Conservation (phyloP, 1,140 invertebrate species). For the Saxidomus purpurata region DNA sequence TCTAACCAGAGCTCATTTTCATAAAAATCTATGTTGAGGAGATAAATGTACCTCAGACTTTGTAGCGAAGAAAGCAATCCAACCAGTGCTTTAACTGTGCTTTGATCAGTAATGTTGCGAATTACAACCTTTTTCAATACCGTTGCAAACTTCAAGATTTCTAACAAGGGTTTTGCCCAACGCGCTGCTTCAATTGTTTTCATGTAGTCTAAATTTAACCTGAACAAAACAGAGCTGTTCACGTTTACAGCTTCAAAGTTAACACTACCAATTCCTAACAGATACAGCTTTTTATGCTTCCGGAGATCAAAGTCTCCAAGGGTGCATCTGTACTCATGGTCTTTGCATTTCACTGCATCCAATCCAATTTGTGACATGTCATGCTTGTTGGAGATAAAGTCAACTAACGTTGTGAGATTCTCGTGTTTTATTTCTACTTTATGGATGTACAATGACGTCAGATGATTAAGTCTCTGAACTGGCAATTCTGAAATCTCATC, state of each 20-base stretch:
- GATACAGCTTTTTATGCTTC: neutral
- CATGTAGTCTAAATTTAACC: neutral
- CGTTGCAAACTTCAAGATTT: neutral
- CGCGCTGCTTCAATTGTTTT: neutral
- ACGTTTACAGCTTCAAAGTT: neutral
- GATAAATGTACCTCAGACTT: neutral
- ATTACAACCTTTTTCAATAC: constrained; percentile 5
- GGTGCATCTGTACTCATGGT: neutral
- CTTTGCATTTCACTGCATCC: neutral
- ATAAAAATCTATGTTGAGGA: neutral
- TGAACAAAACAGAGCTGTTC: neutral
- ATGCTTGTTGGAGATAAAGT: neutral
- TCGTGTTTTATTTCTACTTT: neutral
- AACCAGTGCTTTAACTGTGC: neutral
- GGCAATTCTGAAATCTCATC: neutral
- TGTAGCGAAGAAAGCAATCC: neutral
- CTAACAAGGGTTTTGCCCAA: neutral
- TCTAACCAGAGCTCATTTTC: neutral
- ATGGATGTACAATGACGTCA: neutral
- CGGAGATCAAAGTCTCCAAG: neutral
- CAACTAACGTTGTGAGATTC: neutral
- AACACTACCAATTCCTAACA: neutral
- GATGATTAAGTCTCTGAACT: neutral
- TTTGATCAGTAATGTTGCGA: too few species aligned
- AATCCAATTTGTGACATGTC: constrained; percentile 7